Percentiles rank a stretch among this genome's conserved stretches.
Conservation (phyloP, 1,140 invertebrate genomes). For the Sitodiplosis mosellana region DNA sequence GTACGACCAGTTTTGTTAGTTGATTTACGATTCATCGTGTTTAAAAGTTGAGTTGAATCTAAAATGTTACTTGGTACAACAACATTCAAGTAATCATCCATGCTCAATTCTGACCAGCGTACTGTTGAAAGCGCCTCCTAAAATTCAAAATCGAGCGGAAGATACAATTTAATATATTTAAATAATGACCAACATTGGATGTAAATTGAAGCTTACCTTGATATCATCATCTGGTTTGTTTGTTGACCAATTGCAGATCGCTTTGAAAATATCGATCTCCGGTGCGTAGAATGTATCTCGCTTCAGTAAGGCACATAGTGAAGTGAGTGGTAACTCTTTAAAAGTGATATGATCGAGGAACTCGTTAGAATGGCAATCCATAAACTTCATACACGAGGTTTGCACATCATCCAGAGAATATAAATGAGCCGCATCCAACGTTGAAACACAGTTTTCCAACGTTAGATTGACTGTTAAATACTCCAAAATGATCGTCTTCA, state of each 20-base stretch:
- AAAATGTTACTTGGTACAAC: neutral
- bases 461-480: neutral
- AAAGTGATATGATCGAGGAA: neutral
- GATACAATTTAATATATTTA: neutral
- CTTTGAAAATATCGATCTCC: neutral
- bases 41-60: neutral
- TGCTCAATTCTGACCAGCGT: neutral
- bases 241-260: neutral
- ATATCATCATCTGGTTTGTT: too few species aligned
- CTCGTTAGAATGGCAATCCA: neutral
- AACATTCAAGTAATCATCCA: neutral
- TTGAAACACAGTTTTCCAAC: neutral
- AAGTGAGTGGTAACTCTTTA: neutral
- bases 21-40: too few species aligned
- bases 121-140: neutral
- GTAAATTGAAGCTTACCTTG: neutral
- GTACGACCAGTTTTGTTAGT: too few species aligned
- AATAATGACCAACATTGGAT: neutral
- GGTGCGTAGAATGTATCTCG: neutral
- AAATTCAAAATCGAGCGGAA: neutral
- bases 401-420: neutral
- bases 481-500: neutral
- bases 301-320: neutral
- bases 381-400: neutral
- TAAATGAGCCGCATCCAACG: neutral